These are phyloP conservation scores for Xiphydria camelus DNA, from an alignment of 2,888 invertebrate genomes.

Conservation along the genomic window DNA sequence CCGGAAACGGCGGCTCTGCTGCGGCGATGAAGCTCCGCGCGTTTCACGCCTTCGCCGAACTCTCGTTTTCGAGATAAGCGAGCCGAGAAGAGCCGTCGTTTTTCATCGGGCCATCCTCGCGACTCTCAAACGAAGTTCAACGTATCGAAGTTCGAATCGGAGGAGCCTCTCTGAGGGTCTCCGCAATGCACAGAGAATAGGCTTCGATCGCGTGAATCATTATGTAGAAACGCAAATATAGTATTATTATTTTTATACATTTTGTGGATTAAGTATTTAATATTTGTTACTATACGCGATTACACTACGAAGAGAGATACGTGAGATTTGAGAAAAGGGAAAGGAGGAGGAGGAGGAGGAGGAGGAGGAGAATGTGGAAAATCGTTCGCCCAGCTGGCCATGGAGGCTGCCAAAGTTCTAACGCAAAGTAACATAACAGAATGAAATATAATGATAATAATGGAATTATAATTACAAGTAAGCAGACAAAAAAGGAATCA, in stretches of 20 bases:
- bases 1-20: background rate
- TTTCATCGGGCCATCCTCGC: background rate
- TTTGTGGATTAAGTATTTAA: conserved; percentile 33
- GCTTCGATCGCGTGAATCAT: background rate
- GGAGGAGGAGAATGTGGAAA: conserved; percentile 8
- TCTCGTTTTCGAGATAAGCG: too few relatives aligned
- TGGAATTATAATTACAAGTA: background rate
- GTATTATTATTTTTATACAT: conserved; percentile 50
- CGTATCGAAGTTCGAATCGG: background rate
- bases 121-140: background rate
- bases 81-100: background rate
- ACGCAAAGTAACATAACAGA: too few relatives aligned
- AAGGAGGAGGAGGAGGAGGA: conserved; percentile 9
- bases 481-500: background rate
- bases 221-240: conserved; percentile 22
- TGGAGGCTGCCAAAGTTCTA: conserved; percentile 16
- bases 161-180: background rate
- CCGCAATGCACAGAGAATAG: background rate
- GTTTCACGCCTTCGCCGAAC: background rate
- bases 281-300: conserved; percentile 19
- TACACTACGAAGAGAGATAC: too few relatives aligned
- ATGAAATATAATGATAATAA: conserved; percentile 1
- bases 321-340: background rate
- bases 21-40: background rate
- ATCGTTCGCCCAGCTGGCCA: conserved; percentile 14